Conservation (phyloP, 2,888 invertebrate genomes). For the Agapostemon virescens region DNA sequence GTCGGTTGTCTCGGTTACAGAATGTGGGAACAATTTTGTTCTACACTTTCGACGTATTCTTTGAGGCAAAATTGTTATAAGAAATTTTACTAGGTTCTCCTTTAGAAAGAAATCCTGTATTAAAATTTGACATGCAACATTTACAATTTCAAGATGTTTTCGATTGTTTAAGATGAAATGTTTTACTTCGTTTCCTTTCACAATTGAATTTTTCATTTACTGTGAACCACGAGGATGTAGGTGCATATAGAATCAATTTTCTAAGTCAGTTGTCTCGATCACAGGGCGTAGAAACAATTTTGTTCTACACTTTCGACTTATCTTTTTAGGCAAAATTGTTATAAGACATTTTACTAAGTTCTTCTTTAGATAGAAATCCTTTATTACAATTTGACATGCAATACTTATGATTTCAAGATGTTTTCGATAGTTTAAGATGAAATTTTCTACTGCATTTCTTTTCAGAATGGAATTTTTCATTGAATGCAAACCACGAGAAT, state of each 20-base stretch:
- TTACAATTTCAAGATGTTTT: too few species aligned
- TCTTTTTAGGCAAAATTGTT: background rate
- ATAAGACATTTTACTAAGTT: too few species aligned
- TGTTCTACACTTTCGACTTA: background rate
- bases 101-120: too few species aligned
- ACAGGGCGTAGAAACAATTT: background rate
- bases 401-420: too few species aligned
- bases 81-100: too few species aligned
- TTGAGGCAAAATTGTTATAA: background rate
- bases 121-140: too few species aligned
- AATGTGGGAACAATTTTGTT: background rate
- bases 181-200: background rate
- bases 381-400: too few species aligned
- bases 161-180: too few species aligned
- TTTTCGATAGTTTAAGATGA: too few species aligned
- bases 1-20: background rate
- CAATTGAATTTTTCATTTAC: background rate
- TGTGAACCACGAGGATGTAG: background rate
- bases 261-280: background rate
- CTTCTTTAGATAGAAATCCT: too few species aligned
- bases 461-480: background rate
- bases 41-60: background rate
- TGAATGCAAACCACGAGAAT: background rate
- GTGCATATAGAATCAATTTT: background rate
- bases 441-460: background rate